Percentiles rank a stretch among this genome's conserved stretches.
phyloP scores from a whole-genome alignment of 2,797 vertebrate genomes.

The Microctenopoma steveboyesi region DNA sequence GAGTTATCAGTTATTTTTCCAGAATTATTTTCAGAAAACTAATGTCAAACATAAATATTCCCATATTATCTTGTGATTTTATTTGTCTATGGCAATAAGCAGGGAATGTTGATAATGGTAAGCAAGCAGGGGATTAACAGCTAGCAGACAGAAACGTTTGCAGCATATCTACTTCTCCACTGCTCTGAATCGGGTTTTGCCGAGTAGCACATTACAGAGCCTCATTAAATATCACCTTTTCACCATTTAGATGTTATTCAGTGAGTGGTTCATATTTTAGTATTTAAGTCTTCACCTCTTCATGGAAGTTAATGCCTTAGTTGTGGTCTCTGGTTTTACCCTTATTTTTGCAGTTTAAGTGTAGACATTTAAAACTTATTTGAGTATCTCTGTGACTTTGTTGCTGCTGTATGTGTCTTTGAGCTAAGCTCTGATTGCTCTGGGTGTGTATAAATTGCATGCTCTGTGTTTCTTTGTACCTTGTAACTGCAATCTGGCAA shows the following conservation, averaged over 20 bases:
- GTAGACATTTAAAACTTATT: conserved; percentile 4
- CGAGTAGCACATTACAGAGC: background rate
- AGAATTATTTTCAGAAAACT: background rate
- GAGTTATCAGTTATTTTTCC: background rate
- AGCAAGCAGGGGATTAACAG: conserved; percentile 60
- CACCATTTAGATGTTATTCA: conserved; percentile 17
- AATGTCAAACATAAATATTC: background rate
- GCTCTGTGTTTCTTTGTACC: conserved; percentile 38
- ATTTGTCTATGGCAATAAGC: background rate
- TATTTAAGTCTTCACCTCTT: background rate
- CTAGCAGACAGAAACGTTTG: conserved; percentile 48
- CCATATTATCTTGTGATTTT: background rate
- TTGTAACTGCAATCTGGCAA: conserved; percentile 38
- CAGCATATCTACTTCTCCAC: conserved; percentile 30
- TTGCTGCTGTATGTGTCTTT: conserved; percentile 28
- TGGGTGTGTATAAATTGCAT: conserved; percentile 18
- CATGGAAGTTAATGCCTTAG: background rate
- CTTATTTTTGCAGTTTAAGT: conserved; percentile 16
- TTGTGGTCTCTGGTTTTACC: background rate
- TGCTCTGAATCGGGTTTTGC: conserved; percentile 49
- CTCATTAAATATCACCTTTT: conserved; percentile 8
- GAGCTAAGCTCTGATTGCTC: conserved; percentile 10
- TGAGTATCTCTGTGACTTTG: conserved; percentile 2
- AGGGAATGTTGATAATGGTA: conserved; percentile 34
- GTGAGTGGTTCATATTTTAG: background rate